Base-by-base conservation (phyloP, 2,888 invertebrate genomes). In the Camponotus fellah region DNA sequence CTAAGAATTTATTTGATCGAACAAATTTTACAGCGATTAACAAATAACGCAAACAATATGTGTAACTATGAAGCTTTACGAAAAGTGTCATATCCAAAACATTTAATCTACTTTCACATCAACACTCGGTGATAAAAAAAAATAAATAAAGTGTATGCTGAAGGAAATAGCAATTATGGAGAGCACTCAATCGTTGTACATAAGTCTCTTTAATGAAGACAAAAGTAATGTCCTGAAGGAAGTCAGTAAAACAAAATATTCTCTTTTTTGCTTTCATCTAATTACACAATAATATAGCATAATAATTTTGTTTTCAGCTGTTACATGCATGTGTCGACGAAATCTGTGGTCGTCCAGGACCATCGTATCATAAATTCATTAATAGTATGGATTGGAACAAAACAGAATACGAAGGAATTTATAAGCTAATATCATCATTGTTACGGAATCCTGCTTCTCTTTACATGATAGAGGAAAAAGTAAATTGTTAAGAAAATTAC, bases 291-390 rank as follows among this genome's bases (percentile, higher is more conserved):
- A 17, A 62, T 21, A 46, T 58, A 6, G 1, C 0, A 37, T 32
- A 12, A 72, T 40, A 21, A 58, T 32, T 62, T 85, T 21, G 12
- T 43, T 81, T 56, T 66, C 46, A 94, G 94, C 87, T 94, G 71
- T 58, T 94, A 49, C 92, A 94, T 80, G 86, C 91, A n/a, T 94
- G 94, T 62, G 89, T 92, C 34, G 92, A 94, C 81, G 94, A 94
- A 92, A 92, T 94, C 86, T 94, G 94, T 75, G 92, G 92, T 2
- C 88, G 88, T 43, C 89, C 91, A n/a, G 92, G 91, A 6, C 92
- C 93, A 6, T 86, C 84, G 17, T 93, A 91, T 82, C 87, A 90
- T 49, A 91, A 91, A 65, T 94, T 93, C 62, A 71, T 86, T 12
- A 93, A 89, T 12, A 90, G 88, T 12, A 87, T 93, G 43, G 91